Evolutionary conservation across 1,140 invertebrate genomes (phyloP), one percentile per base, ranked within the genome.

Genomic region (Plodia interpunctella): DNA sequence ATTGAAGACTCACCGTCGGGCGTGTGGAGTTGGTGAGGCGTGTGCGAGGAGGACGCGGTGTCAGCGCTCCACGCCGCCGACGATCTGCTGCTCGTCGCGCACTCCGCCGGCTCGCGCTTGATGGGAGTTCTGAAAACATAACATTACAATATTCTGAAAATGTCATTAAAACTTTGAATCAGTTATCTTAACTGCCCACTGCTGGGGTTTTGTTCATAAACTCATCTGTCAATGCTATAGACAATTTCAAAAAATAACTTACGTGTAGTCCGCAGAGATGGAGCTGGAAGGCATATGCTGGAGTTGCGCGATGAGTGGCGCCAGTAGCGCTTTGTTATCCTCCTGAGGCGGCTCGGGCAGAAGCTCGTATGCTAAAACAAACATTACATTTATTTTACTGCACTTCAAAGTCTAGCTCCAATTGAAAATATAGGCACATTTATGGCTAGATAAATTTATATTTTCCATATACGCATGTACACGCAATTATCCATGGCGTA

Each of bases 311-410:
- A 89, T 83, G n/a, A 90, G 79, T 6, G 88, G 87, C 25, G 80
- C 85, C 49, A 90, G 66, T 49, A 90, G 70, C 55, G 83, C 82
- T 64, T 89, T 90, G 65, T 88, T 87, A 65, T 89, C 90, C 58
- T 90, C 88, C 59, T 87, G 61, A 18, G 90, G 60, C 6, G 87
- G 87, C 51, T 90, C 87, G 28, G 80, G 74, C 17, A 85, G 50
- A 57, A 75, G 9, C 9, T 76, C 79, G 44, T 76, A 66, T 11
- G 72, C 78, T 87, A 65, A 3, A 74, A 69, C 52, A 68, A 44
- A 65, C 21, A 30, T 25, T 32, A 32, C 30, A 5, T 32, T 9
- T 25, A 3, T 25, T 6, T 3, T 25, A 25, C 21, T n/a, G n/a
- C n/a, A n/a, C n/a, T n/a, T n/a, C n/a, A n/a, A n/a, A n/a, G n/a